Conservation (phyloP, 2,888 invertebrate genomes). For the Mythimna pallens region DNA sequence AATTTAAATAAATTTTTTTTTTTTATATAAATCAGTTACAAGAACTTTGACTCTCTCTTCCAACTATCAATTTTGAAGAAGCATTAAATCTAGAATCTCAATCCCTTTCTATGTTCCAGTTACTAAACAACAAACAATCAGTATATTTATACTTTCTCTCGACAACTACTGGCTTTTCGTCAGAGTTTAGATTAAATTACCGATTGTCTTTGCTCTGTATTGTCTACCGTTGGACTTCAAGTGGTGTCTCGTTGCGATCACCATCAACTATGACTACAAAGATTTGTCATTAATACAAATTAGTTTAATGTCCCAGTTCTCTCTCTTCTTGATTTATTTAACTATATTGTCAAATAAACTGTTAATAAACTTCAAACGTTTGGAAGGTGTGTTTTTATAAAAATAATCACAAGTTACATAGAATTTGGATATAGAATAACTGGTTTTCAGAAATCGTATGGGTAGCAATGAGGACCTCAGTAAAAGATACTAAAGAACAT, state of each 20-base stretch:
- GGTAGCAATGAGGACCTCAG: neutral
- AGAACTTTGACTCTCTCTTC: too few relatives aligned
- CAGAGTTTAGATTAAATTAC: slow-evolving; percentile 75
- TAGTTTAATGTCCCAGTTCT: slow-evolving; percentile 16
- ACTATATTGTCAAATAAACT: neutral
- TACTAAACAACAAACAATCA: slow-evolving; percentile 54
- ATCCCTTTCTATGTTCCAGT: slow-evolving; percentile 42
- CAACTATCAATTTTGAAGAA: neutral
- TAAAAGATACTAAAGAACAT: neutral
- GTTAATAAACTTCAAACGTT: neutral
- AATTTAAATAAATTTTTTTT: too few relatives aligned
- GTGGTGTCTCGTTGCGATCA: slow-evolving; percentile 50
- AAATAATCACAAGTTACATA: neutral
- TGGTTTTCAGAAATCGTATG: neutral
- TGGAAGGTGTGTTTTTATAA: neutral
- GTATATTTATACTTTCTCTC: slow-evolving; percentile 81
- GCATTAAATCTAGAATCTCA: neutral
- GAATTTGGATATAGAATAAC: neutral
- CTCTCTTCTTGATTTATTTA: neutral
- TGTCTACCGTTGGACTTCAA: slow-evolving; percentile 69
- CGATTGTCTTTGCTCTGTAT: slow-evolving; percentile 71
- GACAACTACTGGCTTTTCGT: slow-evolving; percentile 75
- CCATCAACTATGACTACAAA: slow-evolving; percentile 5
- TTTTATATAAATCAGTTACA: neutral
- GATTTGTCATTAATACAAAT: slow-evolving; percentile 16